Evolutionary conservation across 2,113 vertebrate species (phyloP), one percentile per base, ranked within the genome.

Genomic region (Crotophaga sulcirostris): DNA sequence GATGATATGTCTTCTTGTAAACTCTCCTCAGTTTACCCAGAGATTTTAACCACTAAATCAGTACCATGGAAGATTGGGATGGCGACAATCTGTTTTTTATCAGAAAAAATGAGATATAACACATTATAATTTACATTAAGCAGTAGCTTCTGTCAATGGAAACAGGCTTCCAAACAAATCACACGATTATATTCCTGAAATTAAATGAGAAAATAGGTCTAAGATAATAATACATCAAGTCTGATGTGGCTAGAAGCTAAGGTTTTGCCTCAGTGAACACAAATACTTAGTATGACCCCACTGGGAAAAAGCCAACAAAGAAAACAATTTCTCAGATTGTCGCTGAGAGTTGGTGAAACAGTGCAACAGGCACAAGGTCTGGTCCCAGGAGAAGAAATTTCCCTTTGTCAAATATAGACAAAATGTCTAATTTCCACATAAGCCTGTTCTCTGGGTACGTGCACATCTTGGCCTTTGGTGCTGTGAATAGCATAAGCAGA

Each of bases 1-100:
- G 73, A 88, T 89, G 88, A 93, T 93, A 79, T 14, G 64, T 84
- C 83, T 93, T 88, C 79, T 88, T 84, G 60, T 94, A 92, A 97
- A 87, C 79, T 93, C 91, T 92, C 91, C 83, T 47, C 59, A 90
- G 74, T 75, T 94, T 95, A 93, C 66, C 80, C 86, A 63, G 58
- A 86, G 64, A 92, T 34, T 52, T 93, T 87, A 95, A 81, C 76
- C 92, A 33, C 44, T 89, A 38, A 90, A 83, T 52, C 51, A 79
- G 49, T 42, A 12, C 16, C 47, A 21, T 34, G 90, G 60, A 74
- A 21, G 21, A 74, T 40, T 1, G 4, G 25, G 42, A 51, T 44
- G 47, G 64, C 59, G 76, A 67, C 86, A 84, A 70, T 9, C 11
- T 62, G n/a, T 31, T 76, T 89, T 86, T 86, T 70, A 66, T 44